These are phyloP conservation scores for Oreamnos americanus DNA, from an alignment of 2,113 vertebrate genomes.

Conservation along the genomic window DNA sequence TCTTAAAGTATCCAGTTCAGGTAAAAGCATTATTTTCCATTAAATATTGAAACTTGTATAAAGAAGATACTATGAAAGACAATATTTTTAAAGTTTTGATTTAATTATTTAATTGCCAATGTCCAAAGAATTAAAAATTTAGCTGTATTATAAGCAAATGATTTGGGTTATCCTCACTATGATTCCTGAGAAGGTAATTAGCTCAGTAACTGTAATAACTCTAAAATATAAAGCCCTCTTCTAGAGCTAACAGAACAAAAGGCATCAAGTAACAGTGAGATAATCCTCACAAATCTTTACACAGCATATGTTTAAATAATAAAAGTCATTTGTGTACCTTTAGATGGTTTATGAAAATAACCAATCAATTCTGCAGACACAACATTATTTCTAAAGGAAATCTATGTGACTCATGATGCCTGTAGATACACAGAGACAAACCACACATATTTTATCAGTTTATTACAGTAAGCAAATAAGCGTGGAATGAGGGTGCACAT, in stretches of 20 bases:
- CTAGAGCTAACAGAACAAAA: slow-evolving; percentile 74
- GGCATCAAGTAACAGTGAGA: slow-evolving; percentile 65
- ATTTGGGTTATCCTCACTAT: background rate
- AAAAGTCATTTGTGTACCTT: slow-evolving; percentile 84
- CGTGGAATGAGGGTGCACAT: slow-evolving; percentile 88
- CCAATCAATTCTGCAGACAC: slow-evolving; percentile 89
- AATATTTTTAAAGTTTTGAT: slow-evolving; percentile 19
- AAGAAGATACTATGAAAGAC: background rate
- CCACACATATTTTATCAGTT: slow-evolving; percentile 91
- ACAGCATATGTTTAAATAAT: slow-evolving; percentile 82
- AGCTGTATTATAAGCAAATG: slow-evolving; percentile 16
- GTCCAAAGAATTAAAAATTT: slow-evolving; percentile 38
- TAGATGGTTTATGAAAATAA: slow-evolving; percentile 87
- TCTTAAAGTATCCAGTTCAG: background rate
- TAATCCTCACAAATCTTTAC: slow-evolving; percentile 79
- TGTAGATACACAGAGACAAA: slow-evolving; percentile 87
- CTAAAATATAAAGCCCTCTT: slow-evolving; percentile 52
- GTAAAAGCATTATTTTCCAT: slow-evolving; percentile 16
- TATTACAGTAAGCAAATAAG: slow-evolving; percentile 94
- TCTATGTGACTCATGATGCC: slow-evolving; percentile 88
- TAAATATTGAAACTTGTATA: slow-evolving; percentile 21
- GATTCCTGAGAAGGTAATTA: background rate
- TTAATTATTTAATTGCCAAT: slow-evolving; percentile 43
- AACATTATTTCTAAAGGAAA: slow-evolving; percentile 92
- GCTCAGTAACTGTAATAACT: slow-evolving; percentile 38